These are phyloP conservation scores for Rhagium mordax DNA, from an alignment of 2,888 invertebrate species.

Conservation along the genomic window DNA sequence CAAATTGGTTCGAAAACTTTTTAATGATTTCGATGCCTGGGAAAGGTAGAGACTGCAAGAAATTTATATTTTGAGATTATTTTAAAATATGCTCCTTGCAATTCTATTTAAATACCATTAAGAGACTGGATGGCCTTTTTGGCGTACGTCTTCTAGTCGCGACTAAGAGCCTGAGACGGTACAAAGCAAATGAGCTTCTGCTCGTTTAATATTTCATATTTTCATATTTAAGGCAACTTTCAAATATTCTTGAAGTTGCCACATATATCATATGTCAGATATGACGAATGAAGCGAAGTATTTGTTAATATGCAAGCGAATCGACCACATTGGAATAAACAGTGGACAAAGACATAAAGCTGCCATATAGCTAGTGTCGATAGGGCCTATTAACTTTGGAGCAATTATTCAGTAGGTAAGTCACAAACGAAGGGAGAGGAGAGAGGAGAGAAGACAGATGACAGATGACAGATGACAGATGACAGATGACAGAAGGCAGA, in stretches of 20 bases:
- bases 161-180: constrained; percentile 9
- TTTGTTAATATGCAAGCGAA: background rate
- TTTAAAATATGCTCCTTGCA: background rate
- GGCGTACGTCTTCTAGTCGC: constrained; percentile 14
- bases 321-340: background rate
- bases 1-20: background rate
- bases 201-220: constrained; percentile 22
- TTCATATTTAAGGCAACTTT: background rate
- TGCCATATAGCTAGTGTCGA: too few relatives aligned
- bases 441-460: too few relatives aligned
- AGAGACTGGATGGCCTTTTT: background rate
- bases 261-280: background rate
- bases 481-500: too few relatives aligned
- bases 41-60: background rate
- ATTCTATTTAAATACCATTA: constrained; percentile 15
- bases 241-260: background rate
- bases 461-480: too few relatives aligned
- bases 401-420: too few relatives aligned
- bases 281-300: too few relatives aligned
- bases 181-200: constrained; percentile 17
- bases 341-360: too few relatives aligned
- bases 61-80: constrained; percentile 7
- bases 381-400: too few relatives aligned
- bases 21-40: background rate
- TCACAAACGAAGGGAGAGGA: too few relatives aligned